Base-by-base conservation (phyloP, 2,888 invertebrate species). In the Sympetrum striolatum region DNA sequence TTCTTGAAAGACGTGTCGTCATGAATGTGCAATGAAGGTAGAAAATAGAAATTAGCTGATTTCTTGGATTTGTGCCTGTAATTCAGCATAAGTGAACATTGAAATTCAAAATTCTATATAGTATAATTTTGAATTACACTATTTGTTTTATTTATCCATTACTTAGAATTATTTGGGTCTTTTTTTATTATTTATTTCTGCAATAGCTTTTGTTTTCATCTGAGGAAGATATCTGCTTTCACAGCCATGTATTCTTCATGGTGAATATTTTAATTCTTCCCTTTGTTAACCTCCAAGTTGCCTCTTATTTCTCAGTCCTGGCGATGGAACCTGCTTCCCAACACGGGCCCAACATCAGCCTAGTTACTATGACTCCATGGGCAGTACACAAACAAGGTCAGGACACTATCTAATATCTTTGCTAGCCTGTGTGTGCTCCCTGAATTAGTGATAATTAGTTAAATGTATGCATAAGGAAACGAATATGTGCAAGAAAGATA, bases 251-350 rank as follows among this genome's bases (percentile, higher is more conserved):
- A 60, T 35, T 86, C 18, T 60, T 86, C 86, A 86, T 86, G 86
- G 86, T 86, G 60, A 35, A 35, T 91, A 79, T 25, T 53, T 86
- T 10, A 90, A 35, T 86, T 44, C 35, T 60, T 86, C 37, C 86
- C 86, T 86, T 37, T 86, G 60, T 86, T 86, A 86, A 86, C 86
- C 86, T 86, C 86, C 86, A 86, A 86, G 86, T 86, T 86, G 86
- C 86, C 60, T 86, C 86, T 86, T 86, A 60, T 86, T 94, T 94
- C 95, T 94, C 96, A 98, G 98, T 97, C 95, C 96, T 95, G 98
- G 98, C 94, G 97, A 98, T 95, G 98, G 98, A 95, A 96, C 97
- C 94, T 96, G 96, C 94, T 98, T 95, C 95, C 97, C 97, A 93
- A 97, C 97, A 94, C 96, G 97, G 93, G 96, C 96, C 93, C 96